Percentiles rank a stretch among this genome's conserved stretches.
Conservation (phyloP, 2,888 invertebrate species). For the Parelbella ahira region DNA sequence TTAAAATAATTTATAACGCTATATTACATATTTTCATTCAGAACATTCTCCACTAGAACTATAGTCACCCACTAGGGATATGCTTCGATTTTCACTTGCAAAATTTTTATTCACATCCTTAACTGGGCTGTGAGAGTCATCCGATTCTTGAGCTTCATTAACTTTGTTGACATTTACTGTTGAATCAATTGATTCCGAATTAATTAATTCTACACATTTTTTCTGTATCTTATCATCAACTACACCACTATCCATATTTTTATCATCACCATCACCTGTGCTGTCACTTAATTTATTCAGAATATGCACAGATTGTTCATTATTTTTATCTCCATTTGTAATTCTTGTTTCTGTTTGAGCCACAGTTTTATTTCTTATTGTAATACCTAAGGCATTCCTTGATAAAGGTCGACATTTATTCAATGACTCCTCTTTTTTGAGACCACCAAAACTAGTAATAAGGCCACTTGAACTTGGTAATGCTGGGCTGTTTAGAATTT, state of each 20-base stretch:
- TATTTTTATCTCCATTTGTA: constrained; percentile 16
- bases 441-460: constrained; percentile 72
- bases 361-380: constrained; percentile 44
- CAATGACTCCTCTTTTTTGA: constrained; percentile 78
- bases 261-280: background rate
- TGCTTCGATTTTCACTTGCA: constrained; percentile 4
- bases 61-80: constrained; percentile 58
- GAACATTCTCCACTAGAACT: constrained; percentile 62
- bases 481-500: constrained; percentile 78
- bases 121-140: too few relatives aligned
- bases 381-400: constrained; percentile 64
- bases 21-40: too few relatives aligned
- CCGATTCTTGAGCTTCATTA: too few relatives aligned
- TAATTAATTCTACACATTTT: too few relatives aligned
- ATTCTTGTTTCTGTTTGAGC: background rate
- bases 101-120: too few relatives aligned
- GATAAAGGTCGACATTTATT: constrained; percentile 51
- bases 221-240: too few relatives aligned
- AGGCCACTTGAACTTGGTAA: constrained; percentile 77
- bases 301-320: too few relatives aligned
- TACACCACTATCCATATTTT: too few relatives aligned
- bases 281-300: too few relatives aligned
- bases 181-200: too few relatives aligned
- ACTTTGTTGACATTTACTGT: too few relatives aligned
- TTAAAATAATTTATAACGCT: too few relatives aligned